These are phyloP conservation scores for Machimus rusticus DNA, from an alignment of 2,888 invertebrate species.

Conservation along the genomic window DNA sequence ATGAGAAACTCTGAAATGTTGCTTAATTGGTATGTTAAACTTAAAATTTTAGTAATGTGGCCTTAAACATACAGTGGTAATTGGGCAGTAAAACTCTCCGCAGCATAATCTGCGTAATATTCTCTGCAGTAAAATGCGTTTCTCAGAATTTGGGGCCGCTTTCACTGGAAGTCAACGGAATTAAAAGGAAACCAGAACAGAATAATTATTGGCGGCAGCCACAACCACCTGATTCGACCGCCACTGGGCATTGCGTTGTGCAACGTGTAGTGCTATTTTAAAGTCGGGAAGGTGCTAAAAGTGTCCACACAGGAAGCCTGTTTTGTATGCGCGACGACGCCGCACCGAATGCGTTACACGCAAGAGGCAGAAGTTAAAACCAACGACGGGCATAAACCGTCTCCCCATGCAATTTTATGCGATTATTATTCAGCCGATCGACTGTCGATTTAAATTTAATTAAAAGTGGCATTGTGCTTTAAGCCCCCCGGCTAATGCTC, in stretches of 20 bases:
- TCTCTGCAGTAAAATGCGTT: not conserved
- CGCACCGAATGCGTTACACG: not conserved
- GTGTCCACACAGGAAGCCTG: slow-evolving; percentile 17
- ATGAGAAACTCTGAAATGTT: too few relatives aligned
- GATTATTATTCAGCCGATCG: slow-evolving; percentile 35
- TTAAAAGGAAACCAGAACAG: slow-evolving; percentile 11
- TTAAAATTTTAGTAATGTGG: not conserved
- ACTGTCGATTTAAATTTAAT: slow-evolving; percentile 25
- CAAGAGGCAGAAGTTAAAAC: not conserved
- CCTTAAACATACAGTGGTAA: not conserved
- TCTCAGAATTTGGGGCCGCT: not conserved
- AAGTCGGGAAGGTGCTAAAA: not conserved
- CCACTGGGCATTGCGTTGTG: not conserved
- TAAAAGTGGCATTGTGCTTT: slow-evolving; percentile 18
- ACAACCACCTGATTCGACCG: not conserved
- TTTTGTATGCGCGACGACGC: not conserved
- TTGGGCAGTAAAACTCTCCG: not conserved
- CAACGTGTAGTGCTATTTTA: not conserved
- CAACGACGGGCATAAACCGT: slow-evolving; percentile 1
- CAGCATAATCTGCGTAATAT: not conserved
- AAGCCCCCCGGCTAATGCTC: not conserved
- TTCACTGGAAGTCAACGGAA: slow-evolving; percentile 13
- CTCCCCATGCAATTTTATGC: slow-evolving; percentile 17
- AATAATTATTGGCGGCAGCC: not conserved
- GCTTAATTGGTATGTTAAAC: too few relatives aligned